Evolutionary conservation across 2,888 invertebrate species (phyloP).

Genomic region (Pollenia labialis): DNA sequence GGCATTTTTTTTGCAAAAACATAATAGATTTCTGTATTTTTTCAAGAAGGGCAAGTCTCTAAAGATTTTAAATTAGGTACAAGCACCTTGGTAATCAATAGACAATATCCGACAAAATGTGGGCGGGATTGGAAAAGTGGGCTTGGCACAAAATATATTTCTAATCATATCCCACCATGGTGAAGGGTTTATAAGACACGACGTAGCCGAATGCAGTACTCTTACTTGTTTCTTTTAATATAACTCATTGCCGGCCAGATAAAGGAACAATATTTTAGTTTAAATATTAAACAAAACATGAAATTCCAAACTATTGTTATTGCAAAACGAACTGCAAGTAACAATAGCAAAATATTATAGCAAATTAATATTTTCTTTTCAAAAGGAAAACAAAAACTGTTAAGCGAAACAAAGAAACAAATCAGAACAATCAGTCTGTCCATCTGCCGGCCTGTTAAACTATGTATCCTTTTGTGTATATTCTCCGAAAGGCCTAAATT

Average conservation of each 20-base stretch:
- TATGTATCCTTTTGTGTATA: conserved; percentile 31
- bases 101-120: too few species aligned
- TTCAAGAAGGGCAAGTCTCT: too few species aligned
- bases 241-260: background rate
- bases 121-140: too few species aligned
- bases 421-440: background rate
- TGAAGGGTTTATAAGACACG: too few species aligned
- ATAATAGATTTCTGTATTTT: too few species aligned
- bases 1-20: too few species aligned
- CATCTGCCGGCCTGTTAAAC: background rate
- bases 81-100: too few species aligned
- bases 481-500: conserved; percentile 27
- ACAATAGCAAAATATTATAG: conserved; percentile 21
- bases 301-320: conserved; percentile 48
- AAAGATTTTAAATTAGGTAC: too few species aligned
- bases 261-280: background rate
- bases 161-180: too few species aligned
- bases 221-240: too few species aligned
- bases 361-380: conserved; percentile 58
- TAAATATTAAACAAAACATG: conserved; percentile 15
- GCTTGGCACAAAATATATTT: too few species aligned
- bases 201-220: too few species aligned
- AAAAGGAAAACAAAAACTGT: conserved; percentile 30
- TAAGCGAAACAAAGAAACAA: conserved; percentile 24
- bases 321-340: background rate